These are phyloP conservation scores for Pachymerium ferrugineum DNA, from an alignment of 2,888 invertebrate genomes.

Conservation along the genomic window DNA sequence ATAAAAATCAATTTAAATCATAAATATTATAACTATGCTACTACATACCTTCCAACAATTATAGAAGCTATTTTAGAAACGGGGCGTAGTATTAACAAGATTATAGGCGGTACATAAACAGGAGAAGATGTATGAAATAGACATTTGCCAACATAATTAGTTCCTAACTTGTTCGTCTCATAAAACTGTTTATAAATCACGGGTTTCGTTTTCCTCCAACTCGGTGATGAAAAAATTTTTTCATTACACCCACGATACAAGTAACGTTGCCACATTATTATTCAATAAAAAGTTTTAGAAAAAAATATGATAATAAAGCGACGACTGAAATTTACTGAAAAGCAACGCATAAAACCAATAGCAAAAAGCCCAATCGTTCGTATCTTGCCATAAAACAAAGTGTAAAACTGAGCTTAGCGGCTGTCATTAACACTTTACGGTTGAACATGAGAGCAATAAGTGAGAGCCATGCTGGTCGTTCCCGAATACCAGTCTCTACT, in stretches of 20 bases:
- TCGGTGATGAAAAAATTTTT: neutral
- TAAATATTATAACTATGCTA: no score
- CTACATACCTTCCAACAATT: conserved; percentile 42
- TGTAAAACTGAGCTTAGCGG: conserved; percentile 34
- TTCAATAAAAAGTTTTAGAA: neutral
- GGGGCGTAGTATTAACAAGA: conserved; percentile 44
- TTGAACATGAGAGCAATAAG: conserved; percentile 35
- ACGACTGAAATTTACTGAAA: conserved; percentile 9
- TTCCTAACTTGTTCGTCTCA: no score
- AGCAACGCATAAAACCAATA: conserved; percentile 32
- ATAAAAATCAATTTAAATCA: neutral
- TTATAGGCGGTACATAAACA: conserved; percentile 40
- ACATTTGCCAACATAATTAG: neutral
- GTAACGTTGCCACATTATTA: neutral
- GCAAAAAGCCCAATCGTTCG: conserved; percentile 34
- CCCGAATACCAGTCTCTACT: neutral
- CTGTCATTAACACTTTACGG: conserved; percentile 33
- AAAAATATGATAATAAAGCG: neutral
- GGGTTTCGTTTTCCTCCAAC: neutral
- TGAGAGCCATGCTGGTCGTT: conserved; percentile 34
- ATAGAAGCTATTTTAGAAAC: conserved; percentile 45
- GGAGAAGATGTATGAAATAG: neutral
- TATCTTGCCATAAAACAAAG: conserved; percentile 34
- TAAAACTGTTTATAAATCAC: no score
- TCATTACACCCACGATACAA: neutral